phyloP scores from a whole-genome alignment of 2,888 invertebrate species.

The Calameuta pallipes region DNA sequence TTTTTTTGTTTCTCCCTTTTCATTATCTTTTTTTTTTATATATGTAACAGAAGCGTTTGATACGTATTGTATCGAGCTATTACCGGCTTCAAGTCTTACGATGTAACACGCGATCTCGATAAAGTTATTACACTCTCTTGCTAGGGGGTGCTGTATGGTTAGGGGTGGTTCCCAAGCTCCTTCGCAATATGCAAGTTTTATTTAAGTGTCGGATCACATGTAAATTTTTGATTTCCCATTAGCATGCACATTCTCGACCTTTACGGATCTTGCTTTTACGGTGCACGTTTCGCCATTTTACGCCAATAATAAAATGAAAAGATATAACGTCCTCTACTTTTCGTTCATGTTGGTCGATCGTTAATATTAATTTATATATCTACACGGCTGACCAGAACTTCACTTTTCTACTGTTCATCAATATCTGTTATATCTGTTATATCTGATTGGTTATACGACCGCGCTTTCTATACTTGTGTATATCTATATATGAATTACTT shows the following conservation, averaged over 20 bases:
- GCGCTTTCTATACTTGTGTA: background rate
- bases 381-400: background rate
- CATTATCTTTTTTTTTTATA: background rate
- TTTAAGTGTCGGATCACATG: conserved; percentile 22
- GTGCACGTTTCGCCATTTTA: background rate
- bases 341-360: background rate
- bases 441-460: too few species aligned
- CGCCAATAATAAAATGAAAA: background rate
- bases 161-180: conserved; percentile 12
- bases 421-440: too few species aligned
- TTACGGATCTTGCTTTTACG: background rate
- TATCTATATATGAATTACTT: background rate
- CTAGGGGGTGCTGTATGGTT: conserved; percentile 26
- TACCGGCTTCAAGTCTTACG: background rate
- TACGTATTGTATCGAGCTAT: background rate
- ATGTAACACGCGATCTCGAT: conserved; percentile 18
- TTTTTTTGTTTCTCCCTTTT: background rate
- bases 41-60: background rate
- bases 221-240: conserved; percentile 29
- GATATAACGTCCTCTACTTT: background rate
- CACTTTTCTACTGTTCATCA: background rate
- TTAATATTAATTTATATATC: conserved; percentile 3
- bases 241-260: conserved; percentile 15
- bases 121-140: conserved; percentile 26
- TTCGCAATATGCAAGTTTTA: conserved; percentile 11